phyloP scores from a whole-genome alignment of 2,888 invertebrate genomes.

The Thereva nobilitata region DNA sequence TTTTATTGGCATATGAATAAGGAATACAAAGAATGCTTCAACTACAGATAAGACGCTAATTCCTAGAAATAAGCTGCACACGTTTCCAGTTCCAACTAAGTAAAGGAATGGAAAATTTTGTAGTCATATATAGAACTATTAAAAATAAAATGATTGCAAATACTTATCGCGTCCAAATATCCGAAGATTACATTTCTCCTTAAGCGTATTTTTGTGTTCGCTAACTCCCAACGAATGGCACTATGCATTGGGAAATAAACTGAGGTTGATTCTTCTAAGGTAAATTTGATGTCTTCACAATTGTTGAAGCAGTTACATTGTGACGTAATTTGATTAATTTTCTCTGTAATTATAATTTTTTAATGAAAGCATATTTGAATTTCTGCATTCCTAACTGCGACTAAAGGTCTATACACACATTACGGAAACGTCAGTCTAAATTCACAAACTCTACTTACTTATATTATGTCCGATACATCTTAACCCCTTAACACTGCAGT shows the following conservation, averaged over 20 bases:
- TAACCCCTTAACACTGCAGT: constrained; percentile 48
- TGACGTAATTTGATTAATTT: constrained; percentile 18
- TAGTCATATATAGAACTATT: constrained; percentile 4
- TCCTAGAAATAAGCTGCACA: constrained; percentile 39
- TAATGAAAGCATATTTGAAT: neutral
- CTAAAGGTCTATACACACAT: neutral
- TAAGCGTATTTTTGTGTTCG: constrained; percentile 48
- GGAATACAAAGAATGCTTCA: constrained; percentile 39
- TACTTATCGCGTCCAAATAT: constrained; percentile 50
- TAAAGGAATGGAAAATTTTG: too few species aligned
- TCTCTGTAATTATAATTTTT: constrained; percentile 29
- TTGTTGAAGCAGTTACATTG: constrained; percentile 39
- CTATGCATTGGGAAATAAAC: constrained; percentile 48
- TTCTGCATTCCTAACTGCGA: too few species aligned
- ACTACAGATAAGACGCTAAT: constrained; percentile 40
- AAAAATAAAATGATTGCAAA: constrained; percentile 11
- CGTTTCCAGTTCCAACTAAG: constrained; percentile 39
- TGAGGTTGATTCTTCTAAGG: constrained; percentile 35
- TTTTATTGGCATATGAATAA: constrained; percentile 32
- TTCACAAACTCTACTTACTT: too few species aligned
- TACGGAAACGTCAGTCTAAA: too few species aligned
- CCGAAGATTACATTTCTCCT: constrained; percentile 51
- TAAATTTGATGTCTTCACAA: constrained; percentile 42
- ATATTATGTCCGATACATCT: constrained; percentile 46
- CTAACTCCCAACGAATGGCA: constrained; percentile 48